Conservation (phyloP, 2,113 vertebrate species). For the Pachycephala philippinensis region DNA sequence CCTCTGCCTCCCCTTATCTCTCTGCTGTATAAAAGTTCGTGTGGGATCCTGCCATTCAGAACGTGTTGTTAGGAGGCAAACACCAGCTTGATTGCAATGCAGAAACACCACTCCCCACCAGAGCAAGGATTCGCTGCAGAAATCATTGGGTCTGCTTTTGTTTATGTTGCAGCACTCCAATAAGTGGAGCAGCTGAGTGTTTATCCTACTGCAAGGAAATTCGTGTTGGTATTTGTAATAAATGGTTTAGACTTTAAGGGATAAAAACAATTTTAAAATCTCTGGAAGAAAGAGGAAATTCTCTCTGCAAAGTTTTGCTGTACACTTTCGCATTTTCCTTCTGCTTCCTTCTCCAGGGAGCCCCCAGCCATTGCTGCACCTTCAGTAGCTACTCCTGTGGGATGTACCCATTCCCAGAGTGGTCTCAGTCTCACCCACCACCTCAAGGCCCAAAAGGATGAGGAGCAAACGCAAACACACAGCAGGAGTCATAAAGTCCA, state of each 20-base stretch:
- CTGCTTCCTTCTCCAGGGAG: neutral
- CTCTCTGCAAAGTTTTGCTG: neutral
- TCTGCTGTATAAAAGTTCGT: neutral
- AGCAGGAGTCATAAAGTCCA: neutral
- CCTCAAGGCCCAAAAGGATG: neutral
- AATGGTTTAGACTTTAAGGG: slow-evolving; percentile 53
- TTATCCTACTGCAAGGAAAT: slow-evolving; percentile 76
- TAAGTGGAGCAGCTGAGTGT: slow-evolving; percentile 76
- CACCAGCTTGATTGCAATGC: slow-evolving; percentile 59
- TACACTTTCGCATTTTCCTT: accelerated
- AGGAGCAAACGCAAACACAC: accelerated
- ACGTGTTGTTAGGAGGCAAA: slow-evolving; percentile 48
- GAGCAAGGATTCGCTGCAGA: slow-evolving; percentile 65
- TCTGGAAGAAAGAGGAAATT: neutral
- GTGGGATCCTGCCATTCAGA: slow-evolving; percentile 60
- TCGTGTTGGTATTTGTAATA: slow-evolving; percentile 70
- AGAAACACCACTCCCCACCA: slow-evolving; percentile 56
- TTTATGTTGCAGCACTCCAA: slow-evolving; percentile 68
- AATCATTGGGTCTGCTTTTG: slow-evolving; percentile 69
- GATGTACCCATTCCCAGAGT: accelerated
- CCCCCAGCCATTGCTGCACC: accelerated
- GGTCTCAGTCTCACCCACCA: neutral
- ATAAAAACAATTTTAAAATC: slow-evolving; percentile 53
- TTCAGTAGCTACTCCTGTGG: neutral
- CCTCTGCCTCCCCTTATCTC: slow-evolving; percentile 14